Evolutionary conservation across 2,113 vertebrate species (phyloP), one percentile per base, ranked within the genome.

Genomic region (Forbesichthys papilliferus): DNA sequence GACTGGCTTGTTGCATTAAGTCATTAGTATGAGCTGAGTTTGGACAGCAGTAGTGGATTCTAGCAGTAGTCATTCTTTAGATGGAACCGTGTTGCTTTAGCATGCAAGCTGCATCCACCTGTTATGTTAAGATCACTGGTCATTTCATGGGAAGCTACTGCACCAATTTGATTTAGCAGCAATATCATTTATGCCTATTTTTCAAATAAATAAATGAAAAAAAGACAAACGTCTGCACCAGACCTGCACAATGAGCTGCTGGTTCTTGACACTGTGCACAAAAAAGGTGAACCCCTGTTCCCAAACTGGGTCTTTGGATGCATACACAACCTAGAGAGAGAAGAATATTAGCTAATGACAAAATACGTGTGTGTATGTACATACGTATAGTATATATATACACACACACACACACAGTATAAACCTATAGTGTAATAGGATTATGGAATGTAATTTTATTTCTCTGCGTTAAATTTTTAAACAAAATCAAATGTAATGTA

Each of bases 231-330:
- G 4, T 71, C 79, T 42, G 36, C 1, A 42, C 36, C 36, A 55
- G 79, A 98, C 97, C 96, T 98, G 92, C 53, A 99, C 5, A 0
- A 67, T 84, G 10, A 99, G 94, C 16, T 92, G 90, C 84, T 99
- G 94, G 1, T 86, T 89, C 51, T 90, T 83, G 69, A 96, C 78
- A 10, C 66, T 90, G 54, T 91, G 89, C 27, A 99, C 94, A 55
- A 99, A 98, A 89, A 99, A 99, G 46, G 94, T 95, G 87, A 99
- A 99, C 46, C 90, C 94, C 73, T 99, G 92, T 83, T 94, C 95
- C 94, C 95, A 99, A 0, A 82, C 90, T 0, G 98, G 98, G 90
- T 98, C 94, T 89, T 93, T 96, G 68, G 88, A 93, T 62, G 90
- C 87, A 72, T 84, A 94, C 47, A 86, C 94, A 12, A 94, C 92